These are phyloP conservation scores for Bombylius discolor DNA, from an alignment of 2,888 invertebrate genomes.

Conservation along the genomic window DNA sequence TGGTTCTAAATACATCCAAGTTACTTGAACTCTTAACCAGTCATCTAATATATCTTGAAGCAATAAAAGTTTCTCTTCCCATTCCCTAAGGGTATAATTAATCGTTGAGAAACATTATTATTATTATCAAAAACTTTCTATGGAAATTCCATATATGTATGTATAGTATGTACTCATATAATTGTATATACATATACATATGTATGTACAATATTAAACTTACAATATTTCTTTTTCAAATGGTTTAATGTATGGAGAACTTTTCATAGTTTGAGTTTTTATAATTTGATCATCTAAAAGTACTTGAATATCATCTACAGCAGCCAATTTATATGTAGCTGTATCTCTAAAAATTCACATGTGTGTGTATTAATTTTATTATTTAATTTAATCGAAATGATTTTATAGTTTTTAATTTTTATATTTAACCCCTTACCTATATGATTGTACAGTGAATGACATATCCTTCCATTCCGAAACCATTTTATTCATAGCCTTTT, in stretches of 20 bases:
- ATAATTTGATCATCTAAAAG: slow-evolving; percentile 90
- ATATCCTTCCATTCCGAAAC: slow-evolving; percentile 79
- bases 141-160: background rate
- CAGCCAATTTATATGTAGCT: slow-evolving; percentile 78
- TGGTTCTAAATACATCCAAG: slow-evolving; percentile 95
- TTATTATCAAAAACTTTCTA: too few relatives aligned
- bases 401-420: slow-evolving; percentile 23
- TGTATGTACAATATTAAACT: slow-evolving; percentile 22
- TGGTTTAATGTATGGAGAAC: slow-evolving; percentile 91
- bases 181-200: too few relatives aligned
- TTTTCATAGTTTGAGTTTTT: slow-evolving; percentile 95
- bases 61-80: slow-evolving; percentile 75
- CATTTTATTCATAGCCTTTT: slow-evolving; percentile 82
- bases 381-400: background rate
- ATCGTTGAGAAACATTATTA: too few relatives aligned
- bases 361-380: background rate
- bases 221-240: slow-evolving; percentile 74
- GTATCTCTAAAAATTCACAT: slow-evolving; percentile 47
- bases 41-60: slow-evolving; percentile 90
- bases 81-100: slow-evolving; percentile 47
- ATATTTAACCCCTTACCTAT: slow-evolving; percentile 43
- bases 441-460: slow-evolving; percentile 55
- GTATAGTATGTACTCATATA: too few relatives aligned
- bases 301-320: slow-evolving; percentile 87
- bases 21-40: slow-evolving; percentile 89